Percentiles rank a stretch among this genome's conserved stretches.
Evolutionary conservation across 2,797 vertebrate genomes (phyloP).

Genomic region (Spinus pinus): DNA sequence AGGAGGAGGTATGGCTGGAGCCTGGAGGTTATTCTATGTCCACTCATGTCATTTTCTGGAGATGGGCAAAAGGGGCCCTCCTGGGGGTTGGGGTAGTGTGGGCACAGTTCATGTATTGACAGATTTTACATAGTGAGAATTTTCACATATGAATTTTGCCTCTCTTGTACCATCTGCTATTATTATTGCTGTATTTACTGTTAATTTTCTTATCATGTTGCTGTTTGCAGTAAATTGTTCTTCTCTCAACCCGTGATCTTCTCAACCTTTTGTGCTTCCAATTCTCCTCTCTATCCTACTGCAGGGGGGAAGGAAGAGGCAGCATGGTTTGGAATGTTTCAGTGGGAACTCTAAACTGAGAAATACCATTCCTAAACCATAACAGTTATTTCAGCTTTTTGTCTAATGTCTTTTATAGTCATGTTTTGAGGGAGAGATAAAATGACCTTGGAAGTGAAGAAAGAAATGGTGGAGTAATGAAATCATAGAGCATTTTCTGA

Average conservation of each 20-base stretch:
- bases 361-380: background rate
- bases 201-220: background rate
- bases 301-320: background rate
- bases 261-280: background rate
- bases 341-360: background rate
- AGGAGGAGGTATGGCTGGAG: background rate
- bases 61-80: rapidly evolving
- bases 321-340: background rate
- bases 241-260: background rate
- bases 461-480: background rate
- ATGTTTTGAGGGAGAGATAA: background rate
- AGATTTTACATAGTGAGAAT: rapidly evolving
- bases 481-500: background rate
- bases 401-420: background rate
- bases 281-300: background rate
- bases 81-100: rapidly evolving
- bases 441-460: background rate
- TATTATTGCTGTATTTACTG: background rate
- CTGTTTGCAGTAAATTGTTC: background rate
- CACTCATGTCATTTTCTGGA: background rate
- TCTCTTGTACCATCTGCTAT: background rate
- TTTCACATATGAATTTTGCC: background rate
- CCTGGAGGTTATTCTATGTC: background rate
- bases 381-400: background rate
- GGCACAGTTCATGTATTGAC: rapidly evolving